Base-by-base conservation (phyloP, 2,797 vertebrate species). In the Cyclura pinguis region DNA sequence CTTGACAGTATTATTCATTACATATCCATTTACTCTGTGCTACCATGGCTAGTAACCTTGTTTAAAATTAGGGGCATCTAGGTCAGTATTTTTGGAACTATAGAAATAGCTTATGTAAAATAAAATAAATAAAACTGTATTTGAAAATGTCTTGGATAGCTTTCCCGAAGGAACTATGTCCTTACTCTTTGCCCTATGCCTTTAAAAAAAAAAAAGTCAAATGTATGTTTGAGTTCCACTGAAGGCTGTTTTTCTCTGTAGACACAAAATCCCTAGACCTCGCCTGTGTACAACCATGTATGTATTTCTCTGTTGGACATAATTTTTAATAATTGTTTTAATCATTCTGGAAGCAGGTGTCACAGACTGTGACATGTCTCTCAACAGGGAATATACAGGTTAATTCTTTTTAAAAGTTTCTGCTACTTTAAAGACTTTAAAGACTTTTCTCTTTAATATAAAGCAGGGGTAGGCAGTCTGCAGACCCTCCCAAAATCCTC, bases 1-100 rank as follows among this genome's bases (percentile, higher is more conserved):
- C 92, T 87, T 92, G 90, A 93, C 91, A 92, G 94, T 78, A 92
- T 95, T 95, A 89, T 90, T 85, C 24, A 1, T 1, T 85, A 74
- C 52, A 84, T 88, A 90, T 89, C 89, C n/a, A 50, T 81, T 88
- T 74, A 24, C 80, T 74, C 13, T 72, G 82, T 0, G 1, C 83
- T 77, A 0, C 35, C 57, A 73, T 86, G 84, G 89, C 83, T 47
- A 73, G 84, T 88, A 94, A 88, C 88, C 76, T 91, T 57, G 20
- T 91, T 91, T 94, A 87, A 82, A 90, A 57, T 86, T 76, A 88
- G 90, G 88, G 92, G 88, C 89, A 86, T 92, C 64, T 72, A 92
- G 90, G 85, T 86, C 78, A 93, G 87, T 87, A 88, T 92, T 94
- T 74, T 77, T 86, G 90, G 77, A 69, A 62, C 42, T 55, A 52